These are phyloP conservation scores for Plectropomus leopardus DNA, from an alignment of 2,113 vertebrate species.

Conservation along the genomic window DNA sequence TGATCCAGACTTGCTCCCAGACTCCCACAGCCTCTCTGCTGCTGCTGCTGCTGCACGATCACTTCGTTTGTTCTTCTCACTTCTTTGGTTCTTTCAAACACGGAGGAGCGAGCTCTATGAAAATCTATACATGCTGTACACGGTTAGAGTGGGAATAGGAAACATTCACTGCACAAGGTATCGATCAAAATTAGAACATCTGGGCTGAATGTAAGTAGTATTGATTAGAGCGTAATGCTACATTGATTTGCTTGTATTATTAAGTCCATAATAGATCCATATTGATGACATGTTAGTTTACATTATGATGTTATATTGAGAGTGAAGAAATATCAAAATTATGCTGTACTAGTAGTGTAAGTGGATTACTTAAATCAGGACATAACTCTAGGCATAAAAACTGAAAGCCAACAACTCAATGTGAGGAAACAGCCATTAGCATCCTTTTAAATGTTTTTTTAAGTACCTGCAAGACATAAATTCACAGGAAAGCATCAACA, in stretches of 20 bases:
- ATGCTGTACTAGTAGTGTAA: background rate
- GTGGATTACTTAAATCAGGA: background rate
- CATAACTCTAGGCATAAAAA: background rate
- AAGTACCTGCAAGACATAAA: too few species aligned
- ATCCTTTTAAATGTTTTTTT: background rate
- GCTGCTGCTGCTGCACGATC: slow-evolving; percentile 39
- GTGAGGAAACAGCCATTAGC: background rate
- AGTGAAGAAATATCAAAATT: slow-evolving; percentile 31
- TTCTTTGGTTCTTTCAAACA: slow-evolving; percentile 62
- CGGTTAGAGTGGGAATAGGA: slow-evolving; percentile 66
- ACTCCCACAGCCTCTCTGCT: slow-evolving; percentile 57
- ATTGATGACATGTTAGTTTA: slow-evolving; percentile 65
- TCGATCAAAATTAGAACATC: slow-evolving; percentile 82
- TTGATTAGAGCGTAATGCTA: slow-evolving; percentile 77
- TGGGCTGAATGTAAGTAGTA: slow-evolving; percentile 77
- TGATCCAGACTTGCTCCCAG: slow-evolving; percentile 82
- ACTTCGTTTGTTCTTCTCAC: slow-evolving; percentile 60
- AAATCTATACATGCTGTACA: slow-evolving; percentile 74
- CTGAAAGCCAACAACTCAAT: background rate
- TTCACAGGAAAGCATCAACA: slow-evolving; percentile 12
- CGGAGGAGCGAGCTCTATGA: slow-evolving; percentile 55
- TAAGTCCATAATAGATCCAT: slow-evolving; percentile 67
- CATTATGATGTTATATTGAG: slow-evolving; percentile 68
- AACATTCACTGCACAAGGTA: slow-evolving; percentile 73
- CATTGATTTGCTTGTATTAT: slow-evolving; percentile 80